These are phyloP conservation scores for Pogonognathellus flavescens DNA, from an alignment of 1,140 invertebrate genomes.

Conservation along the genomic window DNA sequence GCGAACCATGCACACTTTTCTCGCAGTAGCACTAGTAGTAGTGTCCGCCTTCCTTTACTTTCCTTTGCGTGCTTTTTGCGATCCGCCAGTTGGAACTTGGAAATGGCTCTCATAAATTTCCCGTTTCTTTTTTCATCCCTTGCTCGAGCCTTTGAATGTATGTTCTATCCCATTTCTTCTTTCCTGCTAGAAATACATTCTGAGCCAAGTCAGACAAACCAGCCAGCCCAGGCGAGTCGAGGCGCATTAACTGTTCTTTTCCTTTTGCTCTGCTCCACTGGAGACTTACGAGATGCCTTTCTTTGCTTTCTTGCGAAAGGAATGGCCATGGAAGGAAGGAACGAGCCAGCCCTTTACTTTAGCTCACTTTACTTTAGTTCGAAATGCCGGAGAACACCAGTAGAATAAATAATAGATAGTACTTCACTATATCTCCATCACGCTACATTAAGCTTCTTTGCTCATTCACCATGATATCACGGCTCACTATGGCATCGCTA, in stretches of 20 bases:
- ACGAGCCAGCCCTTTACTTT: slow-evolving; percentile 46
- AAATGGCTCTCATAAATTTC: slow-evolving; percentile 66
- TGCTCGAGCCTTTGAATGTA: slow-evolving; percentile 15
- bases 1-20: not conserved
- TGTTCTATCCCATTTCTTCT: slow-evolving; percentile 53
- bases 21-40: not conserved
- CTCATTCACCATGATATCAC: slow-evolving; percentile 36
- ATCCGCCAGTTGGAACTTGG: slow-evolving; percentile 59
- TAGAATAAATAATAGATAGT: slow-evolving; percentile 66
- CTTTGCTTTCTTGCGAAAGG: slow-evolving; percentile 39
- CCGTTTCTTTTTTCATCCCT: slow-evolving; percentile 57
- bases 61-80: slow-evolving; percentile 62
- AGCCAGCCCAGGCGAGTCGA: slow-evolving; percentile 12
- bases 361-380: slow-evolving; percentile 47
- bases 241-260: slow-evolving; percentile 45
- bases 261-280: slow-evolving; percentile 47
- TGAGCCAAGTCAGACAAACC: not conserved
- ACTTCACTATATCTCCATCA: slow-evolving; percentile 65
- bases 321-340: not conserved
- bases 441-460: slow-evolving; percentile 63
- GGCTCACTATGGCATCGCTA: not conserved
- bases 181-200: slow-evolving; percentile 29
- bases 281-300: slow-evolving; percentile 46
- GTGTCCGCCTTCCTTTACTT: slow-evolving; percentile 39
- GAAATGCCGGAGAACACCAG: slow-evolving; percentile 56